These are phyloP conservation scores for Stenoptilia bipunctidactyla DNA, from an alignment of 2,888 invertebrate species.

Conservation along the genomic window DNA sequence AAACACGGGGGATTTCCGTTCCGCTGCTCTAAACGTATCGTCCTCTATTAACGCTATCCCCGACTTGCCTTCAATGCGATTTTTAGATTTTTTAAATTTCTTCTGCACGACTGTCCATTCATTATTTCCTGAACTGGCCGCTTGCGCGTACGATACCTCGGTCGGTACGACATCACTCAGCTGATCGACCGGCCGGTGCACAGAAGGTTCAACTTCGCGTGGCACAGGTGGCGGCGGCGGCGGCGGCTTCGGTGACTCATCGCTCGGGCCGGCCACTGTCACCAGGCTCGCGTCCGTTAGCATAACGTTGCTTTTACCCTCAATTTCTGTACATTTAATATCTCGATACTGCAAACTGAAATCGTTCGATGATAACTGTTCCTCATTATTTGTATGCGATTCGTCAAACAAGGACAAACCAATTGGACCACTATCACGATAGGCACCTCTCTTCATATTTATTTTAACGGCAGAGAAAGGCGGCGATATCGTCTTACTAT, in stretches of 20 bases:
- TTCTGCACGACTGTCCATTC: slow-evolving; percentile 4
- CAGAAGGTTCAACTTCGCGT: not conserved
- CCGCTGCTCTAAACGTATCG: not conserved
- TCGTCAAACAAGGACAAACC: slow-evolving; percentile 7
- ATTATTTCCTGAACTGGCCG: not conserved
- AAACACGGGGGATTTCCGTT: not conserved
- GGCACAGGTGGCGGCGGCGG: not conserved
- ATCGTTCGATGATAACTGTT: not conserved
- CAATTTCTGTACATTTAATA: not conserved
- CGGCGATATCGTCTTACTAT: slow-evolving; percentile 3
- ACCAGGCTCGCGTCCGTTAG: not conserved
- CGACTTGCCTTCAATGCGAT: slow-evolving; percentile 4
- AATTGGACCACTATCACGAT: slow-evolving; percentile 9
- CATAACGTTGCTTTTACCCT: not conserved
- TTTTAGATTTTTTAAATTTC: slow-evolving; percentile 3
- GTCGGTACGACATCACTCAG: not conserved
- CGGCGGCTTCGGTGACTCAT: not conserved
- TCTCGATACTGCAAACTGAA: not conserved
- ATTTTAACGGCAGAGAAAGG: slow-evolving; percentile 7
- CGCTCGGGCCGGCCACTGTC: not conserved
- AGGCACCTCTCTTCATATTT: slow-evolving; percentile 11
- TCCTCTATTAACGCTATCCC: slow-evolving; percentile 1
- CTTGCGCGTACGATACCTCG: slow-evolving; percentile 1
- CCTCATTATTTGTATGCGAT: not conserved
- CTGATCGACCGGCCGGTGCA: not conserved